These are phyloP conservation scores for Drosophila tsacasi DNA, from an alignment of 1,140 invertebrate species.

Conservation along the genomic window DNA sequence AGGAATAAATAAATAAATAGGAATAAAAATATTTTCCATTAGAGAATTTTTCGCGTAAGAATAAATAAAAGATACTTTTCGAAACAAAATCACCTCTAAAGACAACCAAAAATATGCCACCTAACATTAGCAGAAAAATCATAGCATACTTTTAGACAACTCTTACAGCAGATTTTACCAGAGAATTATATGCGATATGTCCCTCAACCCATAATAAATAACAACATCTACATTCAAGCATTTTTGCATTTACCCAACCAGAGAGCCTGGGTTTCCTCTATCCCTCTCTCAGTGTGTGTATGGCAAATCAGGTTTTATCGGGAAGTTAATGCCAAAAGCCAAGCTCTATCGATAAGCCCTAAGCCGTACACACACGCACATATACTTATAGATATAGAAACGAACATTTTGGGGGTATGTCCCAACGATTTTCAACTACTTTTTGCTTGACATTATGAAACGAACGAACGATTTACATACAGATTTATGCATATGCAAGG, in stretches of 20 bases:
- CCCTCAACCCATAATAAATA: constrained; percentile 30
- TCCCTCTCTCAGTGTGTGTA: neutral
- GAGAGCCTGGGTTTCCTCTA: neutral
- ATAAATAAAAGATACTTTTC: no score
- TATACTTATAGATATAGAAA: constrained; percentile 51
- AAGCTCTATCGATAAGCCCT: constrained; percentile 44
- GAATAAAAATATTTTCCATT: no score
- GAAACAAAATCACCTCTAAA: no score
- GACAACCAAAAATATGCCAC: neutral
- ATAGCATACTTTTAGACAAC: neutral
- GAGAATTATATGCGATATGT: neutral
- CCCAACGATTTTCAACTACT: constrained; percentile 54
- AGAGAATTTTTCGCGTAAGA: no score
- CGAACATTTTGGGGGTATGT: constrained; percentile 26
- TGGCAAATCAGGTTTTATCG: constrained; percentile 32
- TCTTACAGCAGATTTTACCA: neutral
- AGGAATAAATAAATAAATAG: no score
- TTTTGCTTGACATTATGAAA: constrained; percentile 39
- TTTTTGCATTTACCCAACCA: constrained; percentile 11
- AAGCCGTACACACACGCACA: constrained; percentile 43
- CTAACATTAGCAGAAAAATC: no score
- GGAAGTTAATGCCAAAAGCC: constrained; percentile 30
- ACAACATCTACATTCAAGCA: constrained; percentile 36
- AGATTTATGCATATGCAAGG: constrained; percentile 41
- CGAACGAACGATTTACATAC: constrained; percentile 40